Conservation (phyloP, 2,797 vertebrate species). For the Falco novaeseelandiae region DNA sequence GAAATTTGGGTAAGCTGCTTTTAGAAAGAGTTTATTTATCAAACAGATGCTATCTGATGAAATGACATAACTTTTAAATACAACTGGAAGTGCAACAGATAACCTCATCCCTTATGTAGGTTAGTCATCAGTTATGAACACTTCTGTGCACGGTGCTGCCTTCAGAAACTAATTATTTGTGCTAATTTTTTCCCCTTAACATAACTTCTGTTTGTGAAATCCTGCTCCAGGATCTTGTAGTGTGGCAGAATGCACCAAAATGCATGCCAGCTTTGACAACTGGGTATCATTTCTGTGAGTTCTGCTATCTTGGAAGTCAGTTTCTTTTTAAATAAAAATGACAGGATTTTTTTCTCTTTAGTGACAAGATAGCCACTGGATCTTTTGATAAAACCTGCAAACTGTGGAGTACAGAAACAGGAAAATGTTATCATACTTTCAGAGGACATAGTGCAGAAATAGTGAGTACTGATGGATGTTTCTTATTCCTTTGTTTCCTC, state of each 20-base stretch:
- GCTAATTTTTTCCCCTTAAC: background rate
- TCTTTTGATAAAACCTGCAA: conserved; percentile 98
- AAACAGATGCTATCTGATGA: background rate
- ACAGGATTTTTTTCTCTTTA: conserved; percentile 50
- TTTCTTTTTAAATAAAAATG: background rate
- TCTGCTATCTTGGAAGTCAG: background rate
- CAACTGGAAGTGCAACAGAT: background rate
- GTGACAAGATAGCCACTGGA: conserved; percentile 95
- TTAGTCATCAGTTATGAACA: background rate
- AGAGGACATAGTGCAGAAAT: conserved; percentile 92
- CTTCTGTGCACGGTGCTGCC: background rate
- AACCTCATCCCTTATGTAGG: background rate
- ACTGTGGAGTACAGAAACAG: conserved; percentile 91
- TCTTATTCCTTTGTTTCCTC: background rate
- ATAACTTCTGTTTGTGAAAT: background rate
- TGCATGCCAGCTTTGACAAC: background rate
- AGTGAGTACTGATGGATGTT: conserved; percentile 78
- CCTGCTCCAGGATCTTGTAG: background rate
- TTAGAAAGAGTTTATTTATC: background rate
- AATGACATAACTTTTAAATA: background rate
- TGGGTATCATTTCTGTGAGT: background rate
- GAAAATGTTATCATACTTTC: conserved; percentile 92
- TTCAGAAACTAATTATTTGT: background rate
- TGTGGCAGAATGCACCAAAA: background rate
- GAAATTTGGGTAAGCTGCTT: background rate